Evolutionary conservation across 2,888 invertebrate species (phyloP), one percentile per base, ranked within the genome.

Genomic region (Dendrolimus pini): DNA sequence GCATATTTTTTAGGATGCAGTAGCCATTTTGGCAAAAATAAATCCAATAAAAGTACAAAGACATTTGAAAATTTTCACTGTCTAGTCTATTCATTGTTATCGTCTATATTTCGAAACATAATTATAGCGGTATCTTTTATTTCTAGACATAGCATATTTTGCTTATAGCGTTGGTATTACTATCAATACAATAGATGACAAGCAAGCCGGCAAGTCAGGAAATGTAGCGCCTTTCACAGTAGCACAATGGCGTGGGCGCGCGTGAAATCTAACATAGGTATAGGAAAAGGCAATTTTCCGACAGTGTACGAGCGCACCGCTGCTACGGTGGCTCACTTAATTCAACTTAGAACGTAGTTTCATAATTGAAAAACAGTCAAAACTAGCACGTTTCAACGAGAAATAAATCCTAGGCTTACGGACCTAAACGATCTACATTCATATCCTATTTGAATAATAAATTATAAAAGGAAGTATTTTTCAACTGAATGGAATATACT

Each of bases 121-220:
- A 30, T 30, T 30, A 30, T 6, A 30, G 30, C 3, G 30, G 30
- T 18, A 18, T 30, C 30, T 30, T 30, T 18, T 30, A 3, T 30
- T 47, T 47, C 9, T 9, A 47, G 12, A 47, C 9, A 12, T 47
- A 3, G 9, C 6, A 47, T 47, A 47, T 3, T n/a, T n/a, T 9
- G 47, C 9, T 47, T 47, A 47, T 47, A 47, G 3, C 47, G 47
- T 12, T 47, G 47, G 9, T 47, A 47, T 54, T 52, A 59, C 62
- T 65, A 64, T 62, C 61, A 61, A 69, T 63, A 80, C 76, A 79
- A 78, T 75, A 62, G 65, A 67, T 76, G 75, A 78, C 78, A 71
- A 68, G 69, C 67, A 61, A 61, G 65, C 60, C 63, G 63, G 60
- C 56, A 61, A 59, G 61, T 68, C 61, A 67, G 68, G 72, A 77